Evolutionary conservation across 1,140 invertebrate genomes (phyloP).

Genomic region (Drosophila sp.): DNA sequence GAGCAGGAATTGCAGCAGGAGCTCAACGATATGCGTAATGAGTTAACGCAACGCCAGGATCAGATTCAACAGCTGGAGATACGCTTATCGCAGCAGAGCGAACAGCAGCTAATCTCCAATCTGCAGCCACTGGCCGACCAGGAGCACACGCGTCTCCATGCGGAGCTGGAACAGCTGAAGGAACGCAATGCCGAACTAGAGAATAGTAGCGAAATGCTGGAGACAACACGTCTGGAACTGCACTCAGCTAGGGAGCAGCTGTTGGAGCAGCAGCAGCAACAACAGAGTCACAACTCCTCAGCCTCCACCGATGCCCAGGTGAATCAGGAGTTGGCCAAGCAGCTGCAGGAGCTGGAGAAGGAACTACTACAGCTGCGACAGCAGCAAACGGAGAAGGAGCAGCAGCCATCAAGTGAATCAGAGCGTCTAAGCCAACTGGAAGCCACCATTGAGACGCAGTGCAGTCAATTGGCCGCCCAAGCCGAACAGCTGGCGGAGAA

Average conservation of each 20-base stretch:
- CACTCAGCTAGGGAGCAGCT: conserved; percentile 82
- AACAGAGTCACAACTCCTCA: conserved; percentile 88
- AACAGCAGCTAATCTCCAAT: conserved; percentile 40
- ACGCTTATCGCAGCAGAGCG: conserved; percentile 29
- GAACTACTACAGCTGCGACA: conserved; percentile 49
- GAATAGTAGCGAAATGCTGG: conserved; percentile 58
- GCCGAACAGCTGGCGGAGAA: conserved; percentile 85
- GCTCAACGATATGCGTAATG: conserved; percentile 52
- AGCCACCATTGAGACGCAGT: conserved; percentile 64
- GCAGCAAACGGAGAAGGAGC: conserved; percentile 29
- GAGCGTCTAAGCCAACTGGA: conserved; percentile 1
- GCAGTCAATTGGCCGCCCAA: conserved; percentile 85
- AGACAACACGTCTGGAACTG: conserved; percentile 70
- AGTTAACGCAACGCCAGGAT: conserved; percentile 39
- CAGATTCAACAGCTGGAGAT: conserved; percentile 59
- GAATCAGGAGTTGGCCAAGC: conserved; percentile 75
- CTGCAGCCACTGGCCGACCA: conserved; percentile 47
- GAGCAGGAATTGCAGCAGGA: conserved; percentile 61
- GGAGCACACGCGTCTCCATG: conserved; percentile 49
- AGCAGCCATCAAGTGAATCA: conserved; percentile 56
- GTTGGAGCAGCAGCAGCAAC: conserved; percentile 87
- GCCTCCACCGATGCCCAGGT: conserved; percentile 63
- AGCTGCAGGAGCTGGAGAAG: conserved; percentile 64
- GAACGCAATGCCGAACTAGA: conserved; percentile 56
- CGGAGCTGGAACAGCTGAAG: conserved; percentile 38